Conservation (phyloP, 2,888 invertebrate species). For the Lucinisca nassula region DNA sequence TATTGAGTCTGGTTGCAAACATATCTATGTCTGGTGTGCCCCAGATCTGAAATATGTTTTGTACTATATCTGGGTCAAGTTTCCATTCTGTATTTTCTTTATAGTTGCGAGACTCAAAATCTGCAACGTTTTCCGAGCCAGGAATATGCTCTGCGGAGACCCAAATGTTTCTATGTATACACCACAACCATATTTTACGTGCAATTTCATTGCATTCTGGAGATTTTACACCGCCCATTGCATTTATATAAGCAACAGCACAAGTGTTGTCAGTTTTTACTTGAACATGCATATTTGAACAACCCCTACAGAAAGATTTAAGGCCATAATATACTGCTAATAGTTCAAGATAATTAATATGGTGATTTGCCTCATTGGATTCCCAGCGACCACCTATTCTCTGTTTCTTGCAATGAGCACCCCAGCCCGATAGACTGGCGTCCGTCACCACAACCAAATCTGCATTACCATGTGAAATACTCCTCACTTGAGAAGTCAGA, state of each 20-base stretch:
- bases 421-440: constrained; percentile 12
- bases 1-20: background rate
- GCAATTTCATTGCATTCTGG: background rate
- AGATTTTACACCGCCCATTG: background rate
- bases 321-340: background rate
- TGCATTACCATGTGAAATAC: background rate
- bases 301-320: constrained; percentile 15
- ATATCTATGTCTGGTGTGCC: constrained; percentile 7
- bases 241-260: background rate
- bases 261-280: background rate
- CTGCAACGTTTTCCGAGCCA: background rate
- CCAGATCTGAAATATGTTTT: too few species aligned
- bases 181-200: constrained; percentile 1
- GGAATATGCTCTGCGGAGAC: background rate
- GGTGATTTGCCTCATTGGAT: background rate
- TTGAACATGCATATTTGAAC: background rate
- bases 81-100: constrained; percentile 12
- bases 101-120: too few species aligned
- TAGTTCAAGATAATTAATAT: constrained; percentile 40
- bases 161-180: background rate
- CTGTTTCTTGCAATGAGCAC: background rate
- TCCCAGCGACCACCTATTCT: constrained; percentile 30
- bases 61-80: background rate
- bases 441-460: constrained; percentile 18
- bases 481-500: background rate